Evolutionary conservation across 2,888 invertebrate species (phyloP).

Genomic region (Sinodicranocentrus sp.): DNA sequence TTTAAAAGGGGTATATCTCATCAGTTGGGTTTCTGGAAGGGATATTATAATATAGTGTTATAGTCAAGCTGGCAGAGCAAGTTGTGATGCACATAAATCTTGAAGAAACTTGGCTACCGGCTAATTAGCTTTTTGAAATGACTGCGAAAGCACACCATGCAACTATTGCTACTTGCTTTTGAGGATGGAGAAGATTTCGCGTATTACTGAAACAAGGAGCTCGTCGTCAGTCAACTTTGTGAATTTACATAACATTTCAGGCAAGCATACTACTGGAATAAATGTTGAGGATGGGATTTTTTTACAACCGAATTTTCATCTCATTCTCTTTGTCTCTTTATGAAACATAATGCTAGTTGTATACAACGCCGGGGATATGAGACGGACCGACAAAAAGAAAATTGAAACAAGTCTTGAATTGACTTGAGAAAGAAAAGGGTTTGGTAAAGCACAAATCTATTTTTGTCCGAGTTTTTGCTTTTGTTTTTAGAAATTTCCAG

Average conservation of each 20-base stretch:
- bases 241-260: conserved; percentile 45
- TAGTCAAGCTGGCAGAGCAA: conserved; percentile 47
- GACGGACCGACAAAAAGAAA: conserved; percentile 45
- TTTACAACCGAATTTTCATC: conserved; percentile 6
- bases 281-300: conserved; percentile 11
- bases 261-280: conserved; percentile 36
- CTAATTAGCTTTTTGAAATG: conserved; percentile 64
- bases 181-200: background rate
- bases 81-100: conserved; percentile 60
- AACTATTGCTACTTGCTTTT: too few species aligned
- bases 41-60: too few species aligned
- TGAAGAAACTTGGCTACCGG: conserved; percentile 60
- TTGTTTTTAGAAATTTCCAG: conserved; percentile 35
- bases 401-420: conserved; percentile 46
- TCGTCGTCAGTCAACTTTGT: conserved; percentile 32
- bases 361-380: background rate
- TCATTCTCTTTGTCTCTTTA: conserved; percentile 11
- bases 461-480: conserved; percentile 52
- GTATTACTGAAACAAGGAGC: conserved; percentile 27
- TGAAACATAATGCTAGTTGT: conserved; percentile 45
- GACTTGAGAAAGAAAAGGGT: conserved; percentile 10
- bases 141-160: conserved; percentile 19
- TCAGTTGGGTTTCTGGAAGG: conserved; percentile 4
- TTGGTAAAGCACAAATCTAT: conserved; percentile 43
- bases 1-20: conserved; percentile 16